Conservation (phyloP, 1,140 invertebrate species). For the Leptinotarsa texana region DNA sequence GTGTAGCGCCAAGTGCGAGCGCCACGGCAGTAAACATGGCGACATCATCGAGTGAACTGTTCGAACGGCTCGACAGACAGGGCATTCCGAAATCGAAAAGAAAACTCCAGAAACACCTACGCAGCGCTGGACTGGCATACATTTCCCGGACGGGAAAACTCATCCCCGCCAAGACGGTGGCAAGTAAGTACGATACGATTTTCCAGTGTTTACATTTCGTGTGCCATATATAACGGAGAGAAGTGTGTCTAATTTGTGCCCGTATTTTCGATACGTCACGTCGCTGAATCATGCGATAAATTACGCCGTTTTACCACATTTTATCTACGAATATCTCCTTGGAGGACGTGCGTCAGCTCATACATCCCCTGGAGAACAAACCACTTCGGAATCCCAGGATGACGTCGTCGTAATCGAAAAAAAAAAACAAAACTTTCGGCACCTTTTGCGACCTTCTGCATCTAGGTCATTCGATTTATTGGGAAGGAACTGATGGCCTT, state of each 20-base stretch:
- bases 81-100: slow-evolving; percentile 54
- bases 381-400: background rate
- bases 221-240: slow-evolving; percentile 8
- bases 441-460: slow-evolving; percentile 43
- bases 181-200: slow-evolving; percentile 50
- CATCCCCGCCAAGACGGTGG: slow-evolving; percentile 57
- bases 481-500: slow-evolving; percentile 45
- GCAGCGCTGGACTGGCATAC: slow-evolving; percentile 57
- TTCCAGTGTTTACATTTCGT: slow-evolving; percentile 43
- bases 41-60: slow-evolving; percentile 49
- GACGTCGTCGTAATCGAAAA: slow-evolving; percentile 5
- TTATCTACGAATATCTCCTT: background rate
- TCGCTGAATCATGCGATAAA: slow-evolving; percentile 36
- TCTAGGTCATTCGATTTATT: slow-evolving; percentile 49
- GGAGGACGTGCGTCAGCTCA: background rate
- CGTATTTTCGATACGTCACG: slow-evolving; percentile 39
- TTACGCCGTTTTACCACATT: slow-evolving; percentile 31
- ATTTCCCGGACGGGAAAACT: slow-evolving; percentile 57
- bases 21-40: slow-evolving; percentile 45
- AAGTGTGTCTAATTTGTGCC: slow-evolving; percentile 29
- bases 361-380: no score
- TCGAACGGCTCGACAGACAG: slow-evolving; percentile 49
- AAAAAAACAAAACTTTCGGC: slow-evolving; percentile 28
- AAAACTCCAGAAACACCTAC: slow-evolving; percentile 57
- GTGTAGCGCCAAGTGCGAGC: slow-evolving; percentile 34